phyloP scores from a whole-genome alignment of 1,140 invertebrate species.

The Zaprionus taronus region DNA sequence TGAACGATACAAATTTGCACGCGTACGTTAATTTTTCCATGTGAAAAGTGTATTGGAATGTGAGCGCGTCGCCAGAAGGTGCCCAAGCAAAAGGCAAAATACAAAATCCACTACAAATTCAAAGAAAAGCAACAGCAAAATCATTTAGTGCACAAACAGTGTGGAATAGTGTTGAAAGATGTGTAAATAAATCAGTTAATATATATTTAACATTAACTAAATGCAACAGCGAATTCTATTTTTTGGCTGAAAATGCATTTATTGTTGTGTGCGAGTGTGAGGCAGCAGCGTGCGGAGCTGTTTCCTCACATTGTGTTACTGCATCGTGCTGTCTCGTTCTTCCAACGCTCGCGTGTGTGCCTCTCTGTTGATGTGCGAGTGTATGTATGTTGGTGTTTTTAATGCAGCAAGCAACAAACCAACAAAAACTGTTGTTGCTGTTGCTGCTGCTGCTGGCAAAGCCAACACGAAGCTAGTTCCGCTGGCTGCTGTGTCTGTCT shows the following conservation, averaged over 20 bases:
- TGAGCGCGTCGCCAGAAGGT: conserved; percentile 58
- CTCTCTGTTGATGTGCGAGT: conserved; percentile 25
- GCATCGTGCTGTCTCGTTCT: conserved; percentile 55
- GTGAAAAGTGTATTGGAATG: conserved; percentile 77
- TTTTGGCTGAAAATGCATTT: conserved; percentile 66
- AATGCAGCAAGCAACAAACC: conserved; percentile 58
- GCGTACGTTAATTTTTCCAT: conserved; percentile 44
- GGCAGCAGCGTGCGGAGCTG: conserved; percentile 52
- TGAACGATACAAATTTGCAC: conserved; percentile 39
- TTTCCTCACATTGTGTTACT: conserved; percentile 38
- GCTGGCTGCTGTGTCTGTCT: conserved; percentile 47
- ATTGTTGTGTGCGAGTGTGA: conserved; percentile 48
- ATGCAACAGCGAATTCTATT: conserved; percentile 39
- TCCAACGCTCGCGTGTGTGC: conserved; percentile 46
- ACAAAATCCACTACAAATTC: conserved; percentile 20
- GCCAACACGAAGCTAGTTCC: conserved; percentile 66
- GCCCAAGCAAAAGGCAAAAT: conserved; percentile 34
- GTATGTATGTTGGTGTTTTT: conserved; percentile 55
- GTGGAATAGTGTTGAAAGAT: neutral
- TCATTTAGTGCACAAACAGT: conserved; percentile 9
- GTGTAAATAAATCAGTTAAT: conserved; percentile 22
- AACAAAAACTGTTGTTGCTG: conserved; percentile 65
- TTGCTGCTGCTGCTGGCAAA: conserved; percentile 41
- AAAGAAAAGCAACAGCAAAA: conserved; percentile 34
- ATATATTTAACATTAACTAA: conserved; percentile 27